These are phyloP conservation scores for Philonicus albiceps DNA, from an alignment of 2,888 invertebrate genomes.

Conservation along the genomic window DNA sequence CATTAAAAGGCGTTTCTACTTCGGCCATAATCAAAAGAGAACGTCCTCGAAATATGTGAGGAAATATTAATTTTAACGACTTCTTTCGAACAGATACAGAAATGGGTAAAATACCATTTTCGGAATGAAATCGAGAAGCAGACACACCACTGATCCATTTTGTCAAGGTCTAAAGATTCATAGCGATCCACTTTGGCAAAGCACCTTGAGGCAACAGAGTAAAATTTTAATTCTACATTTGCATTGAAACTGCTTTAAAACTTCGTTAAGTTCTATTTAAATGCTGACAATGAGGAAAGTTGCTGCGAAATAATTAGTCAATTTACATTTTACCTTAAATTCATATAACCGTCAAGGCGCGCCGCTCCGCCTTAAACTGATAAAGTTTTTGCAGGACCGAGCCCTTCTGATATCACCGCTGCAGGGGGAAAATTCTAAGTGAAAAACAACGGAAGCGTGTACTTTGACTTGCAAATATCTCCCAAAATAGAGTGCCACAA, in stretches of 20 bases:
- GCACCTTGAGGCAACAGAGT: neutral
- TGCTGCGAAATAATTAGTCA: neutral
- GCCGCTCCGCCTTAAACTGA: neutral
- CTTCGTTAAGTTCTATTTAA: slow-evolving; percentile 10
- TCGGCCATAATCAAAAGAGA: neutral
- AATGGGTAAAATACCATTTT: neutral
- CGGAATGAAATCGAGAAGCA: neutral
- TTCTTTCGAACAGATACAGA: neutral
- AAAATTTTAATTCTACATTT: neutral
- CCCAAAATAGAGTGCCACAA: neutral
- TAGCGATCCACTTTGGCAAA: neutral
- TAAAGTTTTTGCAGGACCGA: neutral
- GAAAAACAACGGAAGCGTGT: neutral
- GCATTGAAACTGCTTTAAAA: slow-evolving; percentile 3
- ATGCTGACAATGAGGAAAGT: slow-evolving; percentile 18
- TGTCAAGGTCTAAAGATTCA: neutral
- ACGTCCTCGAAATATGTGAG: neutral
- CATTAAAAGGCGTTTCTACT: neutral
- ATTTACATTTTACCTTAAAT: slow-evolving; percentile 9
- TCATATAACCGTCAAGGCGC: neutral
- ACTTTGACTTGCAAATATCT: slow-evolving; percentile 4
- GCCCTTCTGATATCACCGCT: neutral
- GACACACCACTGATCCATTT: neutral
- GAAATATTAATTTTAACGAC: neutral
- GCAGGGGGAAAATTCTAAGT: neutral